Evolutionary conservation across 2,888 invertebrate genomes (phyloP), one percentile per base, ranked within the genome.

Genomic region (Lasioglossum figueresi): DNA sequence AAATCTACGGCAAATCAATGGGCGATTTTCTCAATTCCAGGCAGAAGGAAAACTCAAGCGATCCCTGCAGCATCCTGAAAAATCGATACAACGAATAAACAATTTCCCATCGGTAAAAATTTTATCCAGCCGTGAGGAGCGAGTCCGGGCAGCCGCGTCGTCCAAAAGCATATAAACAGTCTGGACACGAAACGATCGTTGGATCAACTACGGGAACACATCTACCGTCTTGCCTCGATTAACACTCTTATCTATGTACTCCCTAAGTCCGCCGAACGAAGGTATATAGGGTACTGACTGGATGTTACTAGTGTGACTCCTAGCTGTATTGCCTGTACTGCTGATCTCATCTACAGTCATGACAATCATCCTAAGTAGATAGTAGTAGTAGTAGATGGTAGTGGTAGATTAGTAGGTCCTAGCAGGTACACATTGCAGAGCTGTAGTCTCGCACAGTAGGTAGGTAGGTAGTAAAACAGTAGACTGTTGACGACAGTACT

Each of bases 291-390:
- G 93, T 95, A 95, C 95, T 94, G 94, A 95, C 94, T 95, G 95
- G 93, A 94, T 94, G 93, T 90, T 94, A 93, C 93, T 94, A 94
- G 93, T 93, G 94, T 93, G 90, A 93, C 93, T 94, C 94, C 93
- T 94, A 94, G 94, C 94, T 92, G 93, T 94, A 91, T 92, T 93
- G 93, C 93, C 93, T 93, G 94, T 93, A 94, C 94, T 93, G 93
- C 93, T 92, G 92, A 93, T 93, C 91, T 93, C 92, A 93, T 93
- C 93, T 94, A 95, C 93, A 92, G 92, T 94, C 94, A 94, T 94
- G 94, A 94, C 94, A 94, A 94, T 95, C 93, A 94, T 94, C 94
- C 94, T 94, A 95, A 95, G 93, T 93, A 89, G 92, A 92, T 91
- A 93, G 91, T 92, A 63, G 63, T 59, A 59, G 59, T 63, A 92